phyloP scores from a whole-genome alignment of 2,888 invertebrate species.

The Ormyrus rosae region DNA sequence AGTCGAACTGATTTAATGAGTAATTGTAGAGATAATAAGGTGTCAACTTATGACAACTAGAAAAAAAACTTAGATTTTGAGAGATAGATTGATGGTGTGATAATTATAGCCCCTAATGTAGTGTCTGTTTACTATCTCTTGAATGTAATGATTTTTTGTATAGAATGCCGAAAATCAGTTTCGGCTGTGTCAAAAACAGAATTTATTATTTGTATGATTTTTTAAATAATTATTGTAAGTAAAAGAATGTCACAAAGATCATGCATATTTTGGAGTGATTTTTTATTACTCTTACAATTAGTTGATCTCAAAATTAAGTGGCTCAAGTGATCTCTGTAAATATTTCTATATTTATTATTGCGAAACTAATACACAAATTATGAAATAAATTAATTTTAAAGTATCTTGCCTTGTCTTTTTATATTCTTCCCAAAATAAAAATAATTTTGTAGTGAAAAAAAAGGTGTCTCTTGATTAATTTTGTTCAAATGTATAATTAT shows the following conservation, averaged over 20 bases:
- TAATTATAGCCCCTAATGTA: not conserved
- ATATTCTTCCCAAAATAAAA: no score
- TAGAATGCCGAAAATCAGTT: not conserved
- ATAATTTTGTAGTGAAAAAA: no score
- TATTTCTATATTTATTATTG: conserved; percentile 45
- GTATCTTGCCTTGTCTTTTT: not conserved
- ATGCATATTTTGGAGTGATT: conserved; percentile 11
- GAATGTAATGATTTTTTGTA: not conserved
- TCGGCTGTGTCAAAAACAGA: not conserved
- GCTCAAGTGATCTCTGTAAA: conserved; percentile 51
- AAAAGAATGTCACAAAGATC: no score
- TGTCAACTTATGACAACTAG: not conserved
- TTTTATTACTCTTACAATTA: conserved; percentile 23
- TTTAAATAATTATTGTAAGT: no score
- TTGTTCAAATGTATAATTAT: no score
- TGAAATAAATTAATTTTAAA: conserved; percentile 46
- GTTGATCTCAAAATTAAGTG: conserved; percentile 43
- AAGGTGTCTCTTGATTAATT: no score
- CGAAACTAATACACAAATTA: conserved; percentile 31
- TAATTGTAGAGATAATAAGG: conserved; percentile 9
- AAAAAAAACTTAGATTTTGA: conserved; percentile 9
- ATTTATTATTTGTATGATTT: no score
- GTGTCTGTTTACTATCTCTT: not conserved
- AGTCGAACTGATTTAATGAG: conserved; percentile 18
- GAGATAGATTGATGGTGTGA: conserved; percentile 3